A percentile compares a stretch with the other conserved stretches of the same genome.
These are phyloP conservation scores for Xylocopa sonorina DNA, from an alignment of 1,140 invertebrate species.

Conservation along the genomic window DNA sequence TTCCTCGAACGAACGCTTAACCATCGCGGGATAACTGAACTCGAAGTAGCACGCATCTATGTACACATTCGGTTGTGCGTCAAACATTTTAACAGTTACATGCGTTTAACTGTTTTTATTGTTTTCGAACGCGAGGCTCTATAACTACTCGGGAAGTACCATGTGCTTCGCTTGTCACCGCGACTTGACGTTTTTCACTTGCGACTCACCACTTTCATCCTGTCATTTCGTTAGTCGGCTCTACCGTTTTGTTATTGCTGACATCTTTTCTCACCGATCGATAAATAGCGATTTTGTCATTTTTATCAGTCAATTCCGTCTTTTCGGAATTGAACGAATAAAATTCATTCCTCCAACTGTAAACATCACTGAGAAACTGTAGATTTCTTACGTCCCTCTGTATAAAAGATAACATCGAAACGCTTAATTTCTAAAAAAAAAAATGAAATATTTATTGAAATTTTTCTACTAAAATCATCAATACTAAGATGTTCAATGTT, in stretches of 20 bases:
- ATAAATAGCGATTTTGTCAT: not conserved
- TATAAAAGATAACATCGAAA: not conserved
- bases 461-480: not conserved
- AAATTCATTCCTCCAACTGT: not conserved
- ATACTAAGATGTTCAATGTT: not conserved
- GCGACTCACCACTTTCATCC: not conserved
- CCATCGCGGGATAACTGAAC: constrained; percentile 24
- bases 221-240: constrained; percentile 1
- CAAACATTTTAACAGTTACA: constrained; percentile 2
- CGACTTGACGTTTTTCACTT: not conserved
- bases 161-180: constrained; percentile 25
- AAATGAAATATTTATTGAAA: not conserved
- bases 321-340: no score
- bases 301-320: not conserved
- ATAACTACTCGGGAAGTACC: constrained; percentile 19
- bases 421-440: not conserved
- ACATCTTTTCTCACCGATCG: constrained; percentile 4
- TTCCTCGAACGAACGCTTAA: constrained; percentile 6
- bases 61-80: not conserved
- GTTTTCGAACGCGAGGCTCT: constrained; percentile 5
- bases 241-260: not conserved
- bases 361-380: not conserved
- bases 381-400: not conserved
- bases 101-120: constrained; percentile 18
- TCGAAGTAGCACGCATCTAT: constrained; percentile 10